A percentile compares a stretch with the other conserved stretches of the same genome.
phyloP scores from a whole-genome alignment of 30 jellyfish, hydroid and myxozoan species.

The Aurelia sp. region DNA sequence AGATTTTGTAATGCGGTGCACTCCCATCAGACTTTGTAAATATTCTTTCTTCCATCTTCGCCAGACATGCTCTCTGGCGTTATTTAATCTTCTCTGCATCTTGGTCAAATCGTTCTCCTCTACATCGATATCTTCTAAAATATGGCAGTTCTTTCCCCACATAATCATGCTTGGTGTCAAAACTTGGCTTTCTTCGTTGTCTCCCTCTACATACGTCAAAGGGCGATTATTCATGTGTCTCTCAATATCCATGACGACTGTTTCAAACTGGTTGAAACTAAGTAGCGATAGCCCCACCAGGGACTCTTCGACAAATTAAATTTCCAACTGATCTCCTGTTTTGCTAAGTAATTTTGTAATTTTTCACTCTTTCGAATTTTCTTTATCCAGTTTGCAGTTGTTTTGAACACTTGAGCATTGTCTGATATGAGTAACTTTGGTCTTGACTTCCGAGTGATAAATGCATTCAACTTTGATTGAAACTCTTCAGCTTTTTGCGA shows the following conservation, averaged over 20 bases:
- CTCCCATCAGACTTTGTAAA: slow-evolving; percentile 32
- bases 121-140: no score
- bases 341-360: neutral
- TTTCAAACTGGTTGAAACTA: slow-evolving; percentile 18
- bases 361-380: slow-evolving; percentile 8
- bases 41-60: no score
- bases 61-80: slow-evolving; percentile 26
- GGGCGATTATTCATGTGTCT: slow-evolving; percentile 24
- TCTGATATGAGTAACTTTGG: slow-evolving; percentile 17
- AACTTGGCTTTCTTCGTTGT: slow-evolving; percentile 49
- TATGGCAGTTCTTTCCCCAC: slow-evolving; percentile 63
- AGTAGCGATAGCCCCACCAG: slow-evolving; percentile 42
- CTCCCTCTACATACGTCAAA: slow-evolving; percentile 43
- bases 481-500: slow-evolving; percentile 39
- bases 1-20: slow-evolving; percentile 28
- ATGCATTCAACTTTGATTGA: neutral
- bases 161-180: slow-evolving; percentile 44
- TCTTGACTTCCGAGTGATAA: slow-evolving; percentile 13
- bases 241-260: slow-evolving; percentile 37
- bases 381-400: slow-evolving; percentile 20
- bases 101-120: slow-evolving; percentile 5
- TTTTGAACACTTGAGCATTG: slow-evolving; percentile 10
- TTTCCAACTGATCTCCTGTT: slow-evolving; percentile 8
- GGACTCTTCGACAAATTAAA: slow-evolving; percentile 8
- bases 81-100: slow-evolving; percentile 40